Conservation (phyloP, 2,113 vertebrate genomes). For the Proteles cristata region DNA sequence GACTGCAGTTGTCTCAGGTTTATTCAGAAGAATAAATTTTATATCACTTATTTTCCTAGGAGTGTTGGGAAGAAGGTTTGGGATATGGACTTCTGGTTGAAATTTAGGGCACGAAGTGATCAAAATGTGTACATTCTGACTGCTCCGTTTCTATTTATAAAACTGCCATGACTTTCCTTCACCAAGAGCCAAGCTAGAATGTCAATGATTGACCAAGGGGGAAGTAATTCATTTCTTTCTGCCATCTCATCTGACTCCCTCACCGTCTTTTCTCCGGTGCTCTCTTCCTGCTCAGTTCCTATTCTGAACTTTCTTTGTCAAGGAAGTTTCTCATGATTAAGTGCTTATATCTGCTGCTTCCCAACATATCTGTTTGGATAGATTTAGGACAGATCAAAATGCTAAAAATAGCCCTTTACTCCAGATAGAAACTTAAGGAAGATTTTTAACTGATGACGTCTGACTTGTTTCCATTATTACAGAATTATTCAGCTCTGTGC, state of each 20-base stretch:
- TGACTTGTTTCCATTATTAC: neutral
- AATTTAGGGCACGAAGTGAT: neutral
- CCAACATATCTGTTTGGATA: neutral
- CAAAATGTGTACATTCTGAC: rapidly evolving
- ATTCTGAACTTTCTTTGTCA: neutral
- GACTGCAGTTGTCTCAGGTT: neutral
- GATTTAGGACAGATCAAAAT: neutral
- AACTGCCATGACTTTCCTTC: rapidly evolving
- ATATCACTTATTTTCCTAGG: neutral
- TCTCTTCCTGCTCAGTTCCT: neutral
- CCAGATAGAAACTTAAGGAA: neutral
- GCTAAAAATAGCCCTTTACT: slow-evolving; percentile 19
- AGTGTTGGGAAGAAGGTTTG: neutral
- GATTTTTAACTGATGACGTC: neutral
- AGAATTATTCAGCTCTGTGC: neutral
- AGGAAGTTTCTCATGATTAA: slow-evolving; percentile 16
- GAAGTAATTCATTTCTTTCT: neutral
- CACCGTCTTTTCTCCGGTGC: neutral
- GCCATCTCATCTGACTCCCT: neutral
- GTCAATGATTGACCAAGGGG: neutral
- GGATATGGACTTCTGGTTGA: neutral
- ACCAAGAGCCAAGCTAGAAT: neutral
- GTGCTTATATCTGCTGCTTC: slow-evolving; percentile 18
- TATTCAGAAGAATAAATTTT: neutral
- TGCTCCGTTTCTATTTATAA: neutral